Evolutionary conservation across 2,113 vertebrate genomes (phyloP).

Genomic region (Lamprologus ornatipinnis): DNA sequence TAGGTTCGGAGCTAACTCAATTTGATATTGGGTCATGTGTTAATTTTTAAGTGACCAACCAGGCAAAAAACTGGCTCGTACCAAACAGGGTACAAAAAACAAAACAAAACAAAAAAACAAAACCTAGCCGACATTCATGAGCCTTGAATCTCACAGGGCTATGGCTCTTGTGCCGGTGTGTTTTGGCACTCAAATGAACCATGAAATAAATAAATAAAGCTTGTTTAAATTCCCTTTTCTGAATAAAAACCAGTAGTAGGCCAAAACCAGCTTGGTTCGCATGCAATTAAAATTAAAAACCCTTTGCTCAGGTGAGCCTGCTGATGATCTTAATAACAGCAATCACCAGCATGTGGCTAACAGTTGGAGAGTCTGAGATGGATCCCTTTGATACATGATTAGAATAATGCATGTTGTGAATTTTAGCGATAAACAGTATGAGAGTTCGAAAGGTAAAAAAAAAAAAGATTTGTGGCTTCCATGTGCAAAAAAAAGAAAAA

Average conservation of each 20-base stretch:
- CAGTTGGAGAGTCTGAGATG: constrained; percentile 10
- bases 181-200: background rate
- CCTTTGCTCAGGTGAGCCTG: constrained; percentile 26
- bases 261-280: background rate
- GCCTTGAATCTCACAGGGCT: background rate
- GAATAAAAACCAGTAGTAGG: background rate
- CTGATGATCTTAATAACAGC: constrained; percentile 44
- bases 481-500: background rate
- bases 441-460: background rate
- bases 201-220: background rate
- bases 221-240: background rate
- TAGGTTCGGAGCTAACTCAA: background rate
- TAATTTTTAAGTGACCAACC: background rate
- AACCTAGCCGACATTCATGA: background rate
- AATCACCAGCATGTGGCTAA: constrained; percentile 37
- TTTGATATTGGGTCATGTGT: constrained; percentile 39
- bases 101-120: background rate
- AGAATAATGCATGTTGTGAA: constrained; percentile 4
- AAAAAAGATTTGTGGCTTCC: background rate
- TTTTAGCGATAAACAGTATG: constrained; percentile 6
- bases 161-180: background rate
- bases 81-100: background rate
- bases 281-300: constrained; percentile 6
- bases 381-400: background rate
- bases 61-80: background rate